Base-by-base conservation (phyloP, 2,113 vertebrate genomes). In the Tilapia sparmanii region DNA sequence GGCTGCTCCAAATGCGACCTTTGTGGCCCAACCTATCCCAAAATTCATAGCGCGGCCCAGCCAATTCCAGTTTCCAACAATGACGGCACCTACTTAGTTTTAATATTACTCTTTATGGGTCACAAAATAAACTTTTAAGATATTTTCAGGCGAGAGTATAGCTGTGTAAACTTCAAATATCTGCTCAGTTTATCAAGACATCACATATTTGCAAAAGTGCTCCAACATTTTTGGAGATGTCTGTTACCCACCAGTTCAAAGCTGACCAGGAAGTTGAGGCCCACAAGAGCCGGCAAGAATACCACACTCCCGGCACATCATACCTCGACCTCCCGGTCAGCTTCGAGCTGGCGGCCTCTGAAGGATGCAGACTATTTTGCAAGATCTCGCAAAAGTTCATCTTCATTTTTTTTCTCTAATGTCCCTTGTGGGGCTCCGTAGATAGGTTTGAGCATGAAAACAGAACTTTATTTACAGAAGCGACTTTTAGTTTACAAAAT, bases 401-500 rank as follows among this genome's bases (percentile, higher is more conserved):
- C 10, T 22, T 54, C 10, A 22, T 54, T 54, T 54, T 54, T 54
- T 54, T 54, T 54, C 52, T 54, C 52, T 6, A 54, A 54, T 54
- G n/a, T 54, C 52, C 52, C 52, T 0, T 54, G 52, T 6, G 5
- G n/a, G n/a, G 52, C 52, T 54, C 10, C 0, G n/a, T 22, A 22
- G 52, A 11, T 4, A 54, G 53, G 53, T 55, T 55, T 24, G 53
- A 55, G 24, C 22, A 12, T 55, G n/a, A 55, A 55, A 55, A 55
- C 53, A 55, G 22, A 55, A 24, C 53, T 55, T 55, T 55, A 55
- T 55, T 55, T 0, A 55, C 53, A 24, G 22, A 24, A 55, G 22
- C 22, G 0, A 55, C 53, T 0, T 0, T 0, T 55, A 55, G 22
- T 55, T 55, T 24, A 55, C 53, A 55, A 24, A 55, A 55, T 55